Conservation (phyloP, 2,797 vertebrate genomes). For the Nothura maculosa region DNA sequence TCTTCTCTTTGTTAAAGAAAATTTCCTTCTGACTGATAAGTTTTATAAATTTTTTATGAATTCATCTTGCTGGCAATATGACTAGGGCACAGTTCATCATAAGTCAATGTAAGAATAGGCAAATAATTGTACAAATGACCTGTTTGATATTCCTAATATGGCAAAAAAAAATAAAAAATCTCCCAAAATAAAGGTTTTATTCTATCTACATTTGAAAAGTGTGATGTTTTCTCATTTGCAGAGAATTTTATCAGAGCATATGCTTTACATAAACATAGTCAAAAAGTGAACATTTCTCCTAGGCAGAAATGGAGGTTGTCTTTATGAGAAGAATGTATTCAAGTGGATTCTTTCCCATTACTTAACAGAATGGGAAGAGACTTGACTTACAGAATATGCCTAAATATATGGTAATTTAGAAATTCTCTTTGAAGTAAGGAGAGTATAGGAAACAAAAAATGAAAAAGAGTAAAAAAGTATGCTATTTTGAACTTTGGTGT, state of each 20-base stretch:
- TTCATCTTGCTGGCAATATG: slow-evolving; percentile 2
- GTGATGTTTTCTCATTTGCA: neutral
- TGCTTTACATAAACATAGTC: neutral
- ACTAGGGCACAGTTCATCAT: neutral
- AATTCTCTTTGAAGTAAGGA: neutral
- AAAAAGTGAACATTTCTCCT: neutral
- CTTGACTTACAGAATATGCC: neutral
- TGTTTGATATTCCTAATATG: neutral
- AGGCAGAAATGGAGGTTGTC: neutral
- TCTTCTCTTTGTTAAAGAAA: slow-evolving; percentile 7
- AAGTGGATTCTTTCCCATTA: neutral
- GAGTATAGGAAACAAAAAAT: neutral
- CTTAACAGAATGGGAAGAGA: neutral
- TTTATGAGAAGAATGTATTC: neutral
- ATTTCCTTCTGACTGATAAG: neutral
- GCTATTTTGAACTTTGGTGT: neutral
- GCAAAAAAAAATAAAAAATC: neutral
- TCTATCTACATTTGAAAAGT: neutral
- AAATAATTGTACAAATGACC: slow-evolving; percentile 5
- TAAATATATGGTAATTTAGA: neutral
- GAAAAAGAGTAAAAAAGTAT: neutral
- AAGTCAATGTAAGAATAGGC: neutral
- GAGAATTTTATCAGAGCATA: neutral
- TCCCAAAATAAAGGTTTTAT: neutral
- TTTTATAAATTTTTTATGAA: neutral